Evolutionary conservation across 2,113 vertebrate species (phyloP), one percentile per base, ranked within the genome.

Genomic region (Puffinus mauretanicus): DNA sequence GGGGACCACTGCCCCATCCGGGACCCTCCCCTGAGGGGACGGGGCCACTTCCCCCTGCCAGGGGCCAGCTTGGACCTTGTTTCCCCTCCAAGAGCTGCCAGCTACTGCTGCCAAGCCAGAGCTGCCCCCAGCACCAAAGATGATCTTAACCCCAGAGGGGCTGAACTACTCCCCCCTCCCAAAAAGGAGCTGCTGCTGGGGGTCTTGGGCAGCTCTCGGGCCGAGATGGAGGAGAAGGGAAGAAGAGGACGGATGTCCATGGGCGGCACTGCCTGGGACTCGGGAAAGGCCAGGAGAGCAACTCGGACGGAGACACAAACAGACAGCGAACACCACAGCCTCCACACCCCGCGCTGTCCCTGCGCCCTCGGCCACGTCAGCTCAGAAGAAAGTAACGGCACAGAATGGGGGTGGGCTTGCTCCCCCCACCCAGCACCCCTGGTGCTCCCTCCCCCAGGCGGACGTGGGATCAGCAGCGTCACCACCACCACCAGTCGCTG

Each of bases 301-400:
- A 15, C 46, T 11, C 2, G 2, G 57, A 88, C 19, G 30, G 60
- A 82, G 46, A 16, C 21, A 26, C 25, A 62, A 36, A 62, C 1
- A 21, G 80, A 15, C 20, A 61, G 69, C 2, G 54, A 52, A 14
- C 24, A 7, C 5, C 60, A 30, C 51, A 69, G 40, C 77, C 34
- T 5, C 11, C 32, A 5, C 44, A 30, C 38, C 25, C 27, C 1
- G 0, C 0, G 0, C 42, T 36, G 36, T 20, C 60, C 71, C 36
- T 6, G n/a, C 3, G 1, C 15, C 16, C 34, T n/a, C 62, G 25
- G 79, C 34, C 60, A 5, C 2, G 5, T 1, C 65, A 49, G 52
- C 42, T 51, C 79, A 40, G n/a, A 30, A 26, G 61, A 26, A 54
- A 72, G 36, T 19, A 55, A 10, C 2, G 7, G 87, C 69, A 22